These are phyloP conservation scores for Polymixis lichenea DNA, from an alignment of 2,888 invertebrate species.

Conservation along the genomic window DNA sequence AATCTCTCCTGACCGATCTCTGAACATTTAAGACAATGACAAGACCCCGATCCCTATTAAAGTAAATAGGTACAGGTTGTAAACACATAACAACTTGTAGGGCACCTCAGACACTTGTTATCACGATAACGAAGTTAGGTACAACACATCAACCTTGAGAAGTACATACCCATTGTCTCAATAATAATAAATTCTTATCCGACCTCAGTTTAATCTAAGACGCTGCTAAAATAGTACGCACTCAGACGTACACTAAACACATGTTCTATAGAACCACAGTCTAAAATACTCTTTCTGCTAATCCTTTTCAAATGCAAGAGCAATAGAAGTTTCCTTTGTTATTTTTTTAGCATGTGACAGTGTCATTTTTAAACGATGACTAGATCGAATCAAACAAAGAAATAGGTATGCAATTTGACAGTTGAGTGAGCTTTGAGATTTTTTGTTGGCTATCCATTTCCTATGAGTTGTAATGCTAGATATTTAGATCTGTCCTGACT, in stretches of 20 bases:
- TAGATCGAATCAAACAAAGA: constrained; percentile 72
- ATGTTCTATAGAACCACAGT: constrained; percentile 61
- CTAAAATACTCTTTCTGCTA: constrained; percentile 45
- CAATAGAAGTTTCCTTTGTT: constrained; percentile 48
- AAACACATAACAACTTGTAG: constrained; percentile 37
- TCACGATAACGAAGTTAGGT: constrained; percentile 37
- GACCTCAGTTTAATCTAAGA: constrained; percentile 46
- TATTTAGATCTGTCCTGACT: constrained; percentile 27
- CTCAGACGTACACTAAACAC: constrained; percentile 57
- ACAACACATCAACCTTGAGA: constrained; percentile 44
- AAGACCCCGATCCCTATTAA: constrained; percentile 48
- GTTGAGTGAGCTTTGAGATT: constrained; percentile 72
- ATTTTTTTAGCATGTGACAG: constrained; percentile 68
- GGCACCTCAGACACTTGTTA: constrained; percentile 46
- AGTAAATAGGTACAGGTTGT: constrained; percentile 45
- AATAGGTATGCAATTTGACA: constrained; percentile 68
- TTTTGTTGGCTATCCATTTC: constrained; percentile 34
- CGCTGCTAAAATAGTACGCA: constrained; percentile 59
- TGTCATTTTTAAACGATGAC: constrained; percentile 58
- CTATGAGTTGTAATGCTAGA: constrained; percentile 17
- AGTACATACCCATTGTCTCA: constrained; percentile 34
- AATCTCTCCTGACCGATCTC: constrained; percentile 53
- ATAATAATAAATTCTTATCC: constrained; percentile 60
- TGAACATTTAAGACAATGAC: constrained; percentile 44
- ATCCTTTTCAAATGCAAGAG: constrained; percentile 43